Base-by-base conservation (phyloP, 2,113 vertebrate species). In the Odocoileus virginianus region DNA sequence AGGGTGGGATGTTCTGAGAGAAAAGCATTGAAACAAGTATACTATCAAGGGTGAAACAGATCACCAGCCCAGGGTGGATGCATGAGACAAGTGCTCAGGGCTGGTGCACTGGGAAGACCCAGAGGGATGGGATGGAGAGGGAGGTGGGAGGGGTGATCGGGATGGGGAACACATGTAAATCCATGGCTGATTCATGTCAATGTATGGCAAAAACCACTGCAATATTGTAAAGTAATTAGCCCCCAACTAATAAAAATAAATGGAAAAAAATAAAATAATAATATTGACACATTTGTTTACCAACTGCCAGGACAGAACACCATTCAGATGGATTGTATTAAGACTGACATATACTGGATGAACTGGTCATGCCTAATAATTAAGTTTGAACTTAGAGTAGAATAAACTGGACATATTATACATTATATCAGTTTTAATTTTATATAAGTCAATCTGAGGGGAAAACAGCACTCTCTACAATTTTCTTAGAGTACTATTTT, bases 401-500 rank as follows among this genome's bases (percentile, higher is more conserved):
- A 71, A 30, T 21, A 54, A 67, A 79, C 2, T 47, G 28, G 1
- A 71, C 9, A 52, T 25, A 78, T 74, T 57, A 23, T 91, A 33
- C 9, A 64, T 82, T 60, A 60, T 47, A 54, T 83, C 27, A 57
- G 3, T 47, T 50, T 1, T 36, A 50, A 30, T 54, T 76, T 87
- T 83, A 1, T 2, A 61, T n/a, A 40, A 74, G 2, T 64, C 4
- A 67, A 10, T 50, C 82, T 74, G 5, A 45, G 14, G 9, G 40
- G 9, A 58, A 43, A 7, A 89, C 7, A 79, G 6, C 2, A 43
- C 21, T 76, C 2, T 14, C 1, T n/a, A 36, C 3, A 91, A 43
- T 92, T 64, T 60, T 25, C 82, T 78, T 3, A 84, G 23, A 71
- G 15, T 78, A 55, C 67, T 89, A 11, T 83, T 86, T 98, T 83